Conservation (phyloP, 1,140 invertebrate genomes). For the Anoplophora glabripennis region DNA sequence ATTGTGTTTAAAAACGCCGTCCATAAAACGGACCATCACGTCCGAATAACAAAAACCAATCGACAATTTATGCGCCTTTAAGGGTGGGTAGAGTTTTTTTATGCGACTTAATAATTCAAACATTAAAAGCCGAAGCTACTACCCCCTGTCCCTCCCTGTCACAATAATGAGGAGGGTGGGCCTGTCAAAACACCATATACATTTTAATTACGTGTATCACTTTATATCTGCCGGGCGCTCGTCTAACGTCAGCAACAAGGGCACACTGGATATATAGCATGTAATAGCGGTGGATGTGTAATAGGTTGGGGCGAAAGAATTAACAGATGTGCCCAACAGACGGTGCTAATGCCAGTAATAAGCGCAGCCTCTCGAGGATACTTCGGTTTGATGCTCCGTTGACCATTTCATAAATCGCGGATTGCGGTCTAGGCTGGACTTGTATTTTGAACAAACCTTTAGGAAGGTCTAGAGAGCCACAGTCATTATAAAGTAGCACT, state of each 20-base stretch:
- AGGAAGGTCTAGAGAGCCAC: too few relatives aligned
- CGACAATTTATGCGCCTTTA: too few relatives aligned
- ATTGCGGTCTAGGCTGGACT: too few relatives aligned
- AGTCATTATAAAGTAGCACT: too few relatives aligned
- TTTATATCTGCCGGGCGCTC: conserved; percentile 27
- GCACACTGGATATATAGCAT: conserved; percentile 7
- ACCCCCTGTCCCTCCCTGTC: conserved; percentile 26
- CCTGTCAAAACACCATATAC: conserved; percentile 44
- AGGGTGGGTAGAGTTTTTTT: conserved; percentile 2
- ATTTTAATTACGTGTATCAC: conserved; percentile 44
- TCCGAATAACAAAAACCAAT: too few relatives aligned
- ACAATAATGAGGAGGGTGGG: conserved; percentile 25
- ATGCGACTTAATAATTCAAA: conserved; percentile 29
- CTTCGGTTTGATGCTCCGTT: conserved; percentile 37
- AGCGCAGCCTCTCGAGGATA: conserved; percentile 35
- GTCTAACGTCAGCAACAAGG: not conserved
- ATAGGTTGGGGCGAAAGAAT: conserved; percentile 45
- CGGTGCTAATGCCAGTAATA: conserved; percentile 45
- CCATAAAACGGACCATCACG: too few relatives aligned
- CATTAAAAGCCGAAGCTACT: conserved; percentile 9
- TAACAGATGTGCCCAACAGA: conserved; percentile 49
- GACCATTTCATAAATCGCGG: conserved; percentile 18
- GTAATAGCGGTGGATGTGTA: conserved; percentile 20
- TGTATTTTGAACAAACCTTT: too few relatives aligned
- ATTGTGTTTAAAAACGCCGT: too few relatives aligned